Base-by-base conservation (phyloP, 2,797 vertebrate genomes). In the Jordanella pulchra region DNA sequence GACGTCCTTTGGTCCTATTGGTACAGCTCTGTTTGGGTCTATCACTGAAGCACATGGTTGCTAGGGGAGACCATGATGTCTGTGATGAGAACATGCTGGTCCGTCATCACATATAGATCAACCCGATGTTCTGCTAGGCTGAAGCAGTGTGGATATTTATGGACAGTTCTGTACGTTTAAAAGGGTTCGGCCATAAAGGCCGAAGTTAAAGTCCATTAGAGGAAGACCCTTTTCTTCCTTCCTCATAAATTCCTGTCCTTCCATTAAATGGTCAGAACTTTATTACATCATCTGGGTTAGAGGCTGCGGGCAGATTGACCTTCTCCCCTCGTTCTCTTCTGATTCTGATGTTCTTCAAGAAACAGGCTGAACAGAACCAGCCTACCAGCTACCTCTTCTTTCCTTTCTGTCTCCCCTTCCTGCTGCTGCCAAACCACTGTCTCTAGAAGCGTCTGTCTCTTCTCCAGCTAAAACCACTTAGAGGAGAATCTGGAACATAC, bases 341-440 rank as follows among this genome's bases (percentile, higher is more conserved):
- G 68, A 79, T 86, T 87, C 81, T 73, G 71, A 81, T 84, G 77
- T 81, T 85, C 79, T 75, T 60, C 80, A 87, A 87, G 83, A 87
- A 84, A 77, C 68, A 50, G 77, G 76, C 81, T 85, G 85, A 89
- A 79, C 42, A 66, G 86, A 87, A 85, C 86, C 77, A 82, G 79
- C 83, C 81, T 77, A 1, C 65, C 82, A 71, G 78, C 80, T 75
- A 84, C 82, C 83, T 87, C 85, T 75, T 75, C 13, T 67, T 72
- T 27, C 55, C 72, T 60, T 69, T 45, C 71, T 69, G 78, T 42
- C 69, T 69, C 77, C 65, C 68, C 7, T 84, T 74, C 50, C 65
- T 39, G 18, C 69, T 80, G 64, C 82, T 82, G 95, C 95, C 94
- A 96, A 95, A 94, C 95, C 96, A 92, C 96, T 95, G 94, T 95